Base-by-base conservation (phyloP, 2,113 vertebrate genomes). In the Syrmaticus mikado region DNA sequence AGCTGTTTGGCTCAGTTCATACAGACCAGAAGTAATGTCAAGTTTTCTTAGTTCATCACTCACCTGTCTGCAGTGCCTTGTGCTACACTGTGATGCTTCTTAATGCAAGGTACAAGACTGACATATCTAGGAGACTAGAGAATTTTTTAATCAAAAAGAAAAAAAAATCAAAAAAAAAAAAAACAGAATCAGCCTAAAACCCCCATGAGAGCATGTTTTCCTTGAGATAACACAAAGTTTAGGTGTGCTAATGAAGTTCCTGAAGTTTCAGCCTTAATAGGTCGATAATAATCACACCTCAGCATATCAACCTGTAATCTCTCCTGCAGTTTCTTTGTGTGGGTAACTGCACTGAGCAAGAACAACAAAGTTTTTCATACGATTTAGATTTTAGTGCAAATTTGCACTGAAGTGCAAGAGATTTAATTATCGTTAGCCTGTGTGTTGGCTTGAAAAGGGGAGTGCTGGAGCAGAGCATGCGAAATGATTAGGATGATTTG, bases 1-100 rank as follows among this genome's bases (percentile, higher is more conserved):
- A 84, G 53, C 65, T 82, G 28, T 75, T 89, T 72, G 60, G 68
- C 85, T 96, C 38, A 58, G 81, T 53, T 87, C 68, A 60, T 67
- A 55, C 34, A 92, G 66, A 70, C 61, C 70, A 90, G 85, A 86
- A 92, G 74, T 77, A 89, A 82, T 76, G 50, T 73, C 27, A 68
- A 81, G 58, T 72, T 92, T 91, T 80, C 75, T 87, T 58, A 82
- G 61, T 45, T 82, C 58, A 74, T 60, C 83, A 46, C 77, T 58
- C 70, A 60, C 72, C 70, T 91, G 57, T 71, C 64, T 40, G 52
- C 27, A 50, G 3, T 34, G 40, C 36, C 82, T 94, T 67, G n/a
- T 87, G 41, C 58, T 85, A 57, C 43, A 40, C 18, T 79, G 53
- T 72, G 7, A 40, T 45, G 10, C 38, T 53, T 89, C 83, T 79